Conservation (phyloP, 2,113 vertebrate species). For the Montifringilla adamsi region DNA sequence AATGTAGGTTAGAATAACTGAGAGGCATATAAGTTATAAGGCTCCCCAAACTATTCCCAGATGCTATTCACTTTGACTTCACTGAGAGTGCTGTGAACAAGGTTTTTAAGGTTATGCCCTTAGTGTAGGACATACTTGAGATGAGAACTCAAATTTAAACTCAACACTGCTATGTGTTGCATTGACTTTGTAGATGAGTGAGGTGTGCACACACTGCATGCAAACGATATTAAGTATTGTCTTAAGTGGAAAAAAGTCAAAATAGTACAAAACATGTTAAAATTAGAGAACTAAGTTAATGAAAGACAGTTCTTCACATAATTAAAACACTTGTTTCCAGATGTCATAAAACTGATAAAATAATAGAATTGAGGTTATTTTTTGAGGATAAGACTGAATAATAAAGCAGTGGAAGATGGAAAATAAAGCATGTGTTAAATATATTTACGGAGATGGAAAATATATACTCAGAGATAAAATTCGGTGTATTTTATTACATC, state of each 20-base stretch:
- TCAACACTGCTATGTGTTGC: neutral
- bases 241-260: neutral
- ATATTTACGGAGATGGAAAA: neutral
- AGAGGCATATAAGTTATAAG: neutral
- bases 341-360: constrained; percentile 11
- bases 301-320: constrained; percentile 18
- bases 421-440: neutral
- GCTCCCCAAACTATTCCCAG: neutral
- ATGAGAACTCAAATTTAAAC: neutral
- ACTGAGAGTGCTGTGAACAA: neutral
- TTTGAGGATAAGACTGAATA: neutral
- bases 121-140: neutral
- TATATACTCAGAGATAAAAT: neutral
- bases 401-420: neutral
- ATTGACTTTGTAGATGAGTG: neutral
- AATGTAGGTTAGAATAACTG: neutral
- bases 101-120: neutral
- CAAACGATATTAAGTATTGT: neutral
- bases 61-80: neutral
- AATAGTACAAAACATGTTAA: neutral
- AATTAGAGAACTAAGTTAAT: constrained; percentile 22
- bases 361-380: neutral
- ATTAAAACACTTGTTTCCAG: constrained; percentile 49
- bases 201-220: neutral
- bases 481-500: neutral